A percentile compares a stretch with the other conserved stretches of the same genome.
phyloP scores from a whole-genome alignment of 2,113 vertebrate species.

The Notothenia rossii region DNA sequence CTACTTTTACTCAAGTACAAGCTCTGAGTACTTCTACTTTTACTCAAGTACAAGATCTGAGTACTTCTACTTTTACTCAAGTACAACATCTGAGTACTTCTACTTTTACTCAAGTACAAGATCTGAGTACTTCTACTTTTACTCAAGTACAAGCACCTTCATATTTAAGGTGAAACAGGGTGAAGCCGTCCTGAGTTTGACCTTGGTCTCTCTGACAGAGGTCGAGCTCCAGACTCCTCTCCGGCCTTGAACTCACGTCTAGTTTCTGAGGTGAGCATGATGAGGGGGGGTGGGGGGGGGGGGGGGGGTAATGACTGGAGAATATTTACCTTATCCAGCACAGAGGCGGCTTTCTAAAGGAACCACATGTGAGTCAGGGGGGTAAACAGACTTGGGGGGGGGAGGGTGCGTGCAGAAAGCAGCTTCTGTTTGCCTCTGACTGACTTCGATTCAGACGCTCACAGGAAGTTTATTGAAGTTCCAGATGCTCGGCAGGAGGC shows the following conservation, averaged over 20 bases:
- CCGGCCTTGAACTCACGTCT: slow-evolving; percentile 18
- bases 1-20: too few species aligned
- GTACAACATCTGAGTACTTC: too few species aligned
- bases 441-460: slow-evolving; percentile 42
- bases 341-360: slow-evolving; percentile 53
- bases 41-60: too few species aligned
- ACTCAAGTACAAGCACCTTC: too few species aligned
- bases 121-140: too few species aligned
- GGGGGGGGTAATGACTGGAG: slow-evolving; percentile 18
- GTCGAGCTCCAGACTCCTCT: slow-evolving; percentile 17
- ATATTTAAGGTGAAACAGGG: too few species aligned
- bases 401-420: slow-evolving; percentile 40
- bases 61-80: too few species aligned
- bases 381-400: slow-evolving; percentile 4
- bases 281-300: neutral
- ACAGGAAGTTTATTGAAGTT: neutral
- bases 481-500: neutral
- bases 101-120: too few species aligned
- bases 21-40: too few species aligned
- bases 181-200: slow-evolving; percentile 27
- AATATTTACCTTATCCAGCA: slow-evolving; percentile 43
- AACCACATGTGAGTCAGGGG: slow-evolving; percentile 36
- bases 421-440: slow-evolving; percentile 52
- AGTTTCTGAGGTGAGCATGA: too few species aligned
- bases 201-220: slow-evolving; percentile 8